Conservation (phyloP, 2,888 invertebrate species). For the Epicampocera succincta region DNA sequence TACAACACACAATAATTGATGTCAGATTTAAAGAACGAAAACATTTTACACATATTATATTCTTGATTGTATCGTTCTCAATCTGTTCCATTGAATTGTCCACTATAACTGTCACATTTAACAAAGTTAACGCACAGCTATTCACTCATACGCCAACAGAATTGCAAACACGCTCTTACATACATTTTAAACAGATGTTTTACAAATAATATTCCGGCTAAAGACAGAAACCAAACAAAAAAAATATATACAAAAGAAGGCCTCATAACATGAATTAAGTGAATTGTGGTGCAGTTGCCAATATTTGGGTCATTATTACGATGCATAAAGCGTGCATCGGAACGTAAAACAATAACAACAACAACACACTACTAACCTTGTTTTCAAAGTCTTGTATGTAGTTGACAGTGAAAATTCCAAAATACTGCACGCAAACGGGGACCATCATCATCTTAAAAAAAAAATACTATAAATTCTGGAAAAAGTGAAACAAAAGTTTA, state of each 20-base stretch:
- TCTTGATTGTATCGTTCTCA: conserved; percentile 51
- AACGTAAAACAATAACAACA: not conserved
- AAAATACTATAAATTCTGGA: not conserved
- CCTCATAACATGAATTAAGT: conserved; percentile 55
- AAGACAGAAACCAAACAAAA: too few relatives aligned
- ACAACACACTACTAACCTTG: conserved; percentile 47
- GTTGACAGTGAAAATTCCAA: conserved; percentile 34
- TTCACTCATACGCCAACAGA: not conserved
- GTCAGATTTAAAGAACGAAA: not conserved
- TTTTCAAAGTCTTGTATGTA: conserved; percentile 2
- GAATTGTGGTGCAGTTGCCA: conserved; percentile 51
- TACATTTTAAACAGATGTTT: conserved; percentile 52
- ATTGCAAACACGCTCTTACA: not conserved
- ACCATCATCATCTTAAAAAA: conserved; percentile 20
- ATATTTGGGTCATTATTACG: conserved; percentile 67
- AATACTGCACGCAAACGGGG: conserved; percentile 12
- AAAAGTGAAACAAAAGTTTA: conserved; percentile 26
- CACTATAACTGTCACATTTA: conserved; percentile 55
- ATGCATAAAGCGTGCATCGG: conserved; percentile 63
- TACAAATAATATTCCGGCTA: conserved; percentile 28
- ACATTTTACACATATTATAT: conserved; percentile 31
- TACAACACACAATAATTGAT: too few relatives aligned
- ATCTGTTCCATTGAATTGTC: conserved; percentile 55
- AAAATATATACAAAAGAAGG: conserved; percentile 23
- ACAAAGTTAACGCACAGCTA: conserved; percentile 17